Evolutionary conservation across 2,797 vertebrate species (phyloP).

Genomic region (Euphonia xanthogaster): DNA sequence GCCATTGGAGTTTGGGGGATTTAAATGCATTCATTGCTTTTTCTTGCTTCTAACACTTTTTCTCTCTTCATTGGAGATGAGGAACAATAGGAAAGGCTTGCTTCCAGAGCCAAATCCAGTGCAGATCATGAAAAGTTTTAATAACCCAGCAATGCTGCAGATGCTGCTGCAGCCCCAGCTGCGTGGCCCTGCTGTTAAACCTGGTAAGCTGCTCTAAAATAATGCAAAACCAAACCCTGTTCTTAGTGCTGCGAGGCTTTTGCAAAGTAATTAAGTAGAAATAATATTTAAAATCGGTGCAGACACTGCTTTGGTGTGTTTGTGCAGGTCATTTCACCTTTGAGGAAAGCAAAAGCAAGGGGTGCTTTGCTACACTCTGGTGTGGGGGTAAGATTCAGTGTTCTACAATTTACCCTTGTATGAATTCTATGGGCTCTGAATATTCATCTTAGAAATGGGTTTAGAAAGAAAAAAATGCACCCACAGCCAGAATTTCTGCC

Average conservation of each 20-base stretch:
- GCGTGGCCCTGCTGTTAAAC: constrained; percentile 78
- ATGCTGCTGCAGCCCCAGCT: constrained; percentile 91
- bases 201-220: constrained; percentile 73
- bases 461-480: background rate
- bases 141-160: constrained; percentile 92
- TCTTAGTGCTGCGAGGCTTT: background rate
- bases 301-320: background rate
- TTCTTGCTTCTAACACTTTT: background rate
- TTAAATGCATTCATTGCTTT: background rate
- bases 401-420: background rate
- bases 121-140: constrained; percentile 85
- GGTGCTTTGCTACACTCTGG: background rate
- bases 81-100: constrained; percentile 90
- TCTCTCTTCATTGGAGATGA: constrained; percentile 78
- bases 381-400: background rate
- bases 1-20: background rate
- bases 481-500: too few species aligned
- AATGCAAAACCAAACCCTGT: background rate
- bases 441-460: background rate
- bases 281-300: background rate
- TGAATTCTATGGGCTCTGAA: background rate
- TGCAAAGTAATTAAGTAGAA: background rate
- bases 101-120: constrained; percentile 90
- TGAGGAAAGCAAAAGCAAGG: background rate
- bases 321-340: background rate